Evolutionary conservation across 1,140 invertebrate genomes (phyloP), one percentile per base, ranked within the genome.

Genomic region (Sminthurinus signatus): DNA sequence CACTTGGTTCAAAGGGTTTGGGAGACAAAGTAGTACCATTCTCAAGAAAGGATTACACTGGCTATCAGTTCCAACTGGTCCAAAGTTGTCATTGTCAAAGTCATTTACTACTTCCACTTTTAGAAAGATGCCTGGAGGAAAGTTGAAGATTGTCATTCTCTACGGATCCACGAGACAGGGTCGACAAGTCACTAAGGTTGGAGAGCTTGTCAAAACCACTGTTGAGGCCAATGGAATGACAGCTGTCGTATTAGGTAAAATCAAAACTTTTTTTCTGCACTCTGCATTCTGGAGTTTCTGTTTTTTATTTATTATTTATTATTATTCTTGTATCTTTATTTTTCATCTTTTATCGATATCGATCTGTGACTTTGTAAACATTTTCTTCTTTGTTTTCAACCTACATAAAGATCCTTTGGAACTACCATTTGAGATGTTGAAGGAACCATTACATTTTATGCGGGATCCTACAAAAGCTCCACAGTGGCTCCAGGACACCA

Each of bases 371-470:
- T 36, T 36, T 5, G 15, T 8, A 36, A 15, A 36, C 32, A 36
- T 8, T 36, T 36, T 25, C 2, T 14, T 27, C 54, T 57, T 42
- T 21, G 36, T 19, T 21, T 27, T 57, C 29, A 57, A 23, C 2
- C 42, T 29, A 31, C 62, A 63, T 70, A 10, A 62, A 79, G 78
- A 79, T 74, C 76, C 78, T 3, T 12, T 73, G 19, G 69, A 73
- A 58, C 67, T 77, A 67, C 69, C 75, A 21, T 75, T 79, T 58
- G 76, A 76, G 14, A 23, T 79, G 39, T 8, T 78, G 31, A 68
- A 74, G 36, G 48, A 70, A 29, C 74, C 78, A 0, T 50, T 80
- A 4, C 75, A 78, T 65, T 77, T 75, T 62, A 74, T 76, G 67
- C 51, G 65, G 15, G 73, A 78, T 43, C 64, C 67, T 8, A 62